These are phyloP conservation scores for Cherax destructor DNA, from an alignment of 1,140 invertebrate species.

Conservation along the genomic window DNA sequence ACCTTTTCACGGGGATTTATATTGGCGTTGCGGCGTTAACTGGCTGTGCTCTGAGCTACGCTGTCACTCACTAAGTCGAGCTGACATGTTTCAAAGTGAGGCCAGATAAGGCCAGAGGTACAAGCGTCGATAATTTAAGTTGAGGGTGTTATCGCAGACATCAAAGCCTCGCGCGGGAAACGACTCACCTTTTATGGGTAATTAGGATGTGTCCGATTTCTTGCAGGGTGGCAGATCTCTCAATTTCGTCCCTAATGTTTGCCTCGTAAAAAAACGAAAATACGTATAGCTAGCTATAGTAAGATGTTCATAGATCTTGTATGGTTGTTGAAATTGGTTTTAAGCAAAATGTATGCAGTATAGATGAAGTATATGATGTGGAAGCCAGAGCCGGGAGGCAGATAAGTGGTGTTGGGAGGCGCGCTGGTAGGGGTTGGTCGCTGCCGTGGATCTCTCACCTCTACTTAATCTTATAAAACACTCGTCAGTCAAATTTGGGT, in stretches of 20 bases:
- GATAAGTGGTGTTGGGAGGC: not conserved
- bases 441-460: not conserved
- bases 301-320: not conserved
- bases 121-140: not conserved
- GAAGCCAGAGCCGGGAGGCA: not conserved
- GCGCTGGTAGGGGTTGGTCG: not conserved
- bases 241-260: not conserved
- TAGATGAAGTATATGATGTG: not conserved
- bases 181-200: conserved; percentile 34
- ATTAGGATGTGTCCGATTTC: conserved; percentile 27
- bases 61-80: not conserved
- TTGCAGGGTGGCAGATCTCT: not conserved
- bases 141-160: conserved; percentile 7
- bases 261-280: not conserved
- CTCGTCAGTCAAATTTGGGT: not conserved
- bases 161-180: conserved; percentile 23
- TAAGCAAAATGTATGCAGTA: not conserved
- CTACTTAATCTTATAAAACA: not conserved
- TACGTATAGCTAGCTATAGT: not conserved
- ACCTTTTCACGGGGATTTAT: not conserved
- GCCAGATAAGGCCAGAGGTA: conserved; percentile 12
- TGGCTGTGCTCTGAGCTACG: not conserved
- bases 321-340: too few relatives aligned
- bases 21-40: conserved; percentile 1
- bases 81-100: not conserved